Conservation (phyloP, 2,888 invertebrate species). For the Eueremaeus valkanovi region DNA sequence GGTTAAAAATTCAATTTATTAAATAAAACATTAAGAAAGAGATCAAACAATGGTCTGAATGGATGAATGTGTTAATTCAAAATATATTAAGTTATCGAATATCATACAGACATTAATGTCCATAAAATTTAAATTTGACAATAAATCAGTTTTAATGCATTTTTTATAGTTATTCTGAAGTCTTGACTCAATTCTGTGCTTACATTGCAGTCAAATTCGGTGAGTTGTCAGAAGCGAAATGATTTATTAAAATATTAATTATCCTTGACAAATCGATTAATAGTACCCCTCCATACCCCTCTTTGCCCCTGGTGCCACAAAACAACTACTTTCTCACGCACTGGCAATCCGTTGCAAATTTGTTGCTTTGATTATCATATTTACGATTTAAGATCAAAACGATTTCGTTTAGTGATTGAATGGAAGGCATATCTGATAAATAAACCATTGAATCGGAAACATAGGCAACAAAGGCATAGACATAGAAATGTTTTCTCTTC, state of each 20-base stretch:
- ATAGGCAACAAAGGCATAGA: not conserved
- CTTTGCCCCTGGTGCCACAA: not conserved
- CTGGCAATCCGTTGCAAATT: conserved; percentile 14
- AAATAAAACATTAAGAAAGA: not conserved
- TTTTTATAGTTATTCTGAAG: not conserved
- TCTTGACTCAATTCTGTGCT: not conserved
- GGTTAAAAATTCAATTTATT: not conserved
- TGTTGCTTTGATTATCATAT: conserved; percentile 26
- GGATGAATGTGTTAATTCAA: conserved; percentile 7
- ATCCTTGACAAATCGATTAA: conserved; percentile 1
- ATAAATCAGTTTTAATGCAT: conserved; percentile 12
- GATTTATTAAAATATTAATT: conserved; percentile 22
- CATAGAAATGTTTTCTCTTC: too few relatives aligned
- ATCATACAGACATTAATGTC: conserved; percentile 10
- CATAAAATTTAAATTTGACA: conserved; percentile 13
- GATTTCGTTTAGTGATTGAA: not conserved
- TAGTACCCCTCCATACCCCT: not conserved
- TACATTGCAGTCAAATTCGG: not conserved
- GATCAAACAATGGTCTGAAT: not conserved
- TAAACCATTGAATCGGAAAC: not conserved
- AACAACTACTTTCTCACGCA: not conserved
- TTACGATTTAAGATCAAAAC: conserved; percentile 26
- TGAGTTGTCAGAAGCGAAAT: conserved; percentile 14
- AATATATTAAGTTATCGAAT: conserved; percentile 21
- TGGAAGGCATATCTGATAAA: not conserved